A percentile compares a stretch with the other conserved stretches of the same genome.
Evolutionary conservation across 1,140 invertebrate species (phyloP).

Genomic region (Magallana ariakensis): DNA sequence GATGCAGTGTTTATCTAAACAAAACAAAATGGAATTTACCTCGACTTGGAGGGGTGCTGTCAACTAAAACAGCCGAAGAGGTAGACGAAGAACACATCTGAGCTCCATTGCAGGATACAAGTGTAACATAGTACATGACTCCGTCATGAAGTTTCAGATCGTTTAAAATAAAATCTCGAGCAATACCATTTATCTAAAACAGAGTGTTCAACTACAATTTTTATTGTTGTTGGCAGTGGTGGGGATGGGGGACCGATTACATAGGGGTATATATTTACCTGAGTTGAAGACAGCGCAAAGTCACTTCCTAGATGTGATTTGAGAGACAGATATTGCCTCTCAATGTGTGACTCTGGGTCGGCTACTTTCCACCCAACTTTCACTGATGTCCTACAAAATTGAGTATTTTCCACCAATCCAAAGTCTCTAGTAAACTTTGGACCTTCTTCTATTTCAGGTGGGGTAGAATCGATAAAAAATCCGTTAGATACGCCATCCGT

Average conservation of each 20-base stretch:
- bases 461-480: conserved; percentile 58
- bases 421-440: conserved; percentile 43
- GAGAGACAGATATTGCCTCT: conserved; percentile 60
- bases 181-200: conserved; percentile 51
- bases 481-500: conserved; percentile 58
- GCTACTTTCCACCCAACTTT: conserved; percentile 55
- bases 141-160: conserved; percentile 60
- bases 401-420: conserved; percentile 24
- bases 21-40: too few relatives aligned
- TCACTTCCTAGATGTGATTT: conserved; percentile 57
- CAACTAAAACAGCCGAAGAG: conserved; percentile 46
- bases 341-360: conserved; percentile 59
- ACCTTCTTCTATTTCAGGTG: conserved; percentile 39
- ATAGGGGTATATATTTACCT: conserved; percentile 57
- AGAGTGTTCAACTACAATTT: not conserved
- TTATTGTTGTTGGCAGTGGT: too few relatives aligned
- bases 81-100: conserved; percentile 48
- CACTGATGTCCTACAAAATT: conserved; percentile 50
- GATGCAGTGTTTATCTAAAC: too few relatives aligned
- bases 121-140: conserved; percentile 55
- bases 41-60: conserved; percentile 55
- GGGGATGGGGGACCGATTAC: too few relatives aligned
- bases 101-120: conserved; percentile 61
- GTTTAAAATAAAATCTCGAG: conserved; percentile 50
- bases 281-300: conserved; percentile 49